These are phyloP conservation scores for Drosophila fuyamai DNA, from an alignment of 1,140 invertebrate species.

Conservation along the genomic window DNA sequence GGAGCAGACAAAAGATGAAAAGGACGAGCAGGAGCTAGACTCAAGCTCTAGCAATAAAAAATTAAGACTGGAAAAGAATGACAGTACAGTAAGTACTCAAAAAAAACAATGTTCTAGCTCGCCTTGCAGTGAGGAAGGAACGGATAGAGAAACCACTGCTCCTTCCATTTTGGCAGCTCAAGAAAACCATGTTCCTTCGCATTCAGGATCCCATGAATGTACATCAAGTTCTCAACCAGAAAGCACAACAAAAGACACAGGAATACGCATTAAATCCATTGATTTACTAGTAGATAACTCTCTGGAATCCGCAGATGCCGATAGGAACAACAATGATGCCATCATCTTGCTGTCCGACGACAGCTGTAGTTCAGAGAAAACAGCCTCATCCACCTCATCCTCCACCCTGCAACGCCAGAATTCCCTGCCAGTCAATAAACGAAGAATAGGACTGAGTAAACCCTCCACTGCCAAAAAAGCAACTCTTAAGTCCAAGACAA, in stretches of 20 bases:
- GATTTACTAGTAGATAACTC: slow-evolving; percentile 2
- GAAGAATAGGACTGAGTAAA: slow-evolving; percentile 67
- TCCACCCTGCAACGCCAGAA: slow-evolving; percentile 8
- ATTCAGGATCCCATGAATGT: neutral
- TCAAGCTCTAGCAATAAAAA: slow-evolving; percentile 17
- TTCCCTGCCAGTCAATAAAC: slow-evolving; percentile 24
- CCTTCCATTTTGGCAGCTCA: neutral
- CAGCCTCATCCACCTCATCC: slow-evolving; percentile 1
- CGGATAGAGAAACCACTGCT: slow-evolving; percentile 3
- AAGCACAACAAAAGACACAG: slow-evolving; percentile 1
- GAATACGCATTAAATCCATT: slow-evolving; percentile 18
- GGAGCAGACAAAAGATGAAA: slow-evolving; percentile 6
- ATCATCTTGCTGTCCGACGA: slow-evolving; percentile 55
- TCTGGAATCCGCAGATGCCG: neutral
- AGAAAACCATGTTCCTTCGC: neutral
- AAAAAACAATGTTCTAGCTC: slow-evolving; percentile 4
- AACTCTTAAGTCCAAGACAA: slow-evolving; percentile 27
- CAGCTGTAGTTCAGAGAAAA: slow-evolving; percentile 31
- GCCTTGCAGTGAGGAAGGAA: neutral
- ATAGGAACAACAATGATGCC: slow-evolving; percentile 25
- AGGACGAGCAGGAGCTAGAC: neutral
- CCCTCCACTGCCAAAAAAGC: slow-evolving; percentile 36
- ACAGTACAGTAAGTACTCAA: neutral
- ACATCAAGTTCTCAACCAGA: neutral
- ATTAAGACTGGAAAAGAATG: slow-evolving; percentile 17